Evolutionary conservation across 2,888 invertebrate species (phyloP).

Genomic region (Lycia hirtaria): DNA sequence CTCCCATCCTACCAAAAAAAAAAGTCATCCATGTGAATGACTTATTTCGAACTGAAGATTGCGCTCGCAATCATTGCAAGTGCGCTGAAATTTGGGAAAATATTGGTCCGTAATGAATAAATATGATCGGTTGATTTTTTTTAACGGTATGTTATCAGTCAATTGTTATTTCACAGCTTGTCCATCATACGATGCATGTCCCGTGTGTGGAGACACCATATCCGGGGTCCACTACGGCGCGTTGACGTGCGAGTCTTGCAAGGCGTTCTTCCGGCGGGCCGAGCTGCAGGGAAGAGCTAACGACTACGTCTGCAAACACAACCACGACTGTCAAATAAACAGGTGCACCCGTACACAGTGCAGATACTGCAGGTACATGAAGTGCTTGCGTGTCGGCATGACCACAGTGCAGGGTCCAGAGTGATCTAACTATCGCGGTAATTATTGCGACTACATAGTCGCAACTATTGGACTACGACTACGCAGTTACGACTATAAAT

Average conservation of each 20-base stretch:
- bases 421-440: too few species aligned
- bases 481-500: too few species aligned
- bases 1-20: too few species aligned
- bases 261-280: constrained; percentile 61
- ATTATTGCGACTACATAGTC: too few species aligned
- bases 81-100: too few species aligned
- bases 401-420: not conserved
- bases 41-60: too few species aligned
- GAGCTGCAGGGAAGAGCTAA: constrained; percentile 50
- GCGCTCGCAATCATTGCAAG: too few species aligned
- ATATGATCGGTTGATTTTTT: too few species aligned
- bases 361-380: constrained; percentile 55
- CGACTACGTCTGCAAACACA: constrained; percentile 50
- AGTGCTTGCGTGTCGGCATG: constrained; percentile 59
- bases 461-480: too few species aligned
- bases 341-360: constrained; percentile 54
- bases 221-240: constrained; percentile 61
- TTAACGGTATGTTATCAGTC: too few species aligned
- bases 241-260: constrained; percentile 62
- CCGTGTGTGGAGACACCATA: constrained; percentile 52
- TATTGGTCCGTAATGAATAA: too few species aligned
- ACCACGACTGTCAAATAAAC: not conserved
- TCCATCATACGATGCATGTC: constrained; percentile 43
- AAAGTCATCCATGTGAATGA: too few species aligned
- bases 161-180: not conserved